A percentile compares a stretch with the other conserved stretches of the same genome.
phyloP scores from a whole-genome alignment of 2,113 vertebrate species.

The Dipodomys stephensi region DNA sequence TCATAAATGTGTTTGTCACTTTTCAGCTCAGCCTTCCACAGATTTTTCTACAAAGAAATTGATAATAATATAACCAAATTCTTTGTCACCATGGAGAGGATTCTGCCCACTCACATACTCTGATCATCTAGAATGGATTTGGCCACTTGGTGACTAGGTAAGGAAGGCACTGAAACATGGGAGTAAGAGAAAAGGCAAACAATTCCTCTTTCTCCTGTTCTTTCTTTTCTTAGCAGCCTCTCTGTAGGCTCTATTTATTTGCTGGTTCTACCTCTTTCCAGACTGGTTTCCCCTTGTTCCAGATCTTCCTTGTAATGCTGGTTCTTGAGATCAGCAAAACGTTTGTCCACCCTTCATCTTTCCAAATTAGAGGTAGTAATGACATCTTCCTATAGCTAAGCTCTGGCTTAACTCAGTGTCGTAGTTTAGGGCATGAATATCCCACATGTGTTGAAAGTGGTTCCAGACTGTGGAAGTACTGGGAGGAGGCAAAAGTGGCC shows the following conservation, averaged over 20 bases:
- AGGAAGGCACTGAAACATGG: too few species aligned
- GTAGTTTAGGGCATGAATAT: not conserved
- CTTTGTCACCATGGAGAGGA: not conserved
- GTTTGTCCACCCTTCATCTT: not conserved
- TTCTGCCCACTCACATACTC: fast-evolving
- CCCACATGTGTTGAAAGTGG: not conserved
- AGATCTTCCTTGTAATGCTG: not conserved
- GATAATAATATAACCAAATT: too few species aligned
- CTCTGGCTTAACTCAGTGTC: not conserved
- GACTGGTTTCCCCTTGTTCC: not conserved
- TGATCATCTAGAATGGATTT: not conserved
- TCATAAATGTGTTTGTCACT: too few species aligned
- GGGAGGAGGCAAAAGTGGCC: not conserved
- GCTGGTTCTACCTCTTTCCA: not conserved
- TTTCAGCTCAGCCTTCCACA: too few species aligned
- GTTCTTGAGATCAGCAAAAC: not conserved
- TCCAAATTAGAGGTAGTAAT: not conserved
- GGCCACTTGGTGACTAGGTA: not conserved
- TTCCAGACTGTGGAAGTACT: not conserved
- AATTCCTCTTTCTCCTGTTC: not conserved
- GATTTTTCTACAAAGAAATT: too few species aligned
- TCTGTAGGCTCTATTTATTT: not conserved
- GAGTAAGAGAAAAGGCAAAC: not conserved
- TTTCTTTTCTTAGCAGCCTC: not conserved
- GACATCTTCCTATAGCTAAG: not conserved